Percentiles rank a stretch among this genome's conserved stretches.
These are phyloP conservation scores for Orchesellides sinensis DNA, from an alignment of 2,888 invertebrate genomes.

Conservation along the genomic window DNA sequence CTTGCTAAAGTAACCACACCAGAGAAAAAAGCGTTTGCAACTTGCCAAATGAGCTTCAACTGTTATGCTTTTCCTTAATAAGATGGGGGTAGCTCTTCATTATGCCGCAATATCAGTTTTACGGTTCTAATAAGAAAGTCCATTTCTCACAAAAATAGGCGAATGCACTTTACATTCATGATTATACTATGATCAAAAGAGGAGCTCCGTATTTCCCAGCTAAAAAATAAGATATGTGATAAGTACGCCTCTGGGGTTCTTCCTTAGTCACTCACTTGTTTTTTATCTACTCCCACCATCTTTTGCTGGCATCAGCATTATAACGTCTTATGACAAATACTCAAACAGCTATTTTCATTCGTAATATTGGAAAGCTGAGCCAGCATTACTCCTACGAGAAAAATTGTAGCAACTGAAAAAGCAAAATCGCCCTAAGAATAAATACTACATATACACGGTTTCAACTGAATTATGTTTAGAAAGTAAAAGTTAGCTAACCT, in stretches of 20 bases:
- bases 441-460: background rate
- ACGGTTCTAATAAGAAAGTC: constrained; percentile 13
- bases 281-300: background rate
- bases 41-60: constrained; percentile 15
- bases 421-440: too few species aligned
- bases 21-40: background rate
- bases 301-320: background rate
- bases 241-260: background rate
- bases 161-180: background rate
- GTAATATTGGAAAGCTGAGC: background rate
- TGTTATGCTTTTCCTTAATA: constrained; percentile 6
- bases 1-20: background rate
- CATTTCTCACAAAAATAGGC: constrained; percentile 1
- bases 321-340: too few species aligned
- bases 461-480: background rate
- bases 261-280: background rate
- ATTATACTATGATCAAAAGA: background rate
- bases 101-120: background rate
- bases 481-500: background rate
- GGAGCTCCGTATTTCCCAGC: background rate
- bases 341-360: too few species aligned
- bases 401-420: too few species aligned
- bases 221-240: background rate
- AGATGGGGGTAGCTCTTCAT: background rate
- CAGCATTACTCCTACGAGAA: background rate